A percentile compares a stretch with the other conserved stretches of the same genome.
Conservation (phyloP, 1,140 invertebrate genomes). For the Mya arenaria region DNA sequence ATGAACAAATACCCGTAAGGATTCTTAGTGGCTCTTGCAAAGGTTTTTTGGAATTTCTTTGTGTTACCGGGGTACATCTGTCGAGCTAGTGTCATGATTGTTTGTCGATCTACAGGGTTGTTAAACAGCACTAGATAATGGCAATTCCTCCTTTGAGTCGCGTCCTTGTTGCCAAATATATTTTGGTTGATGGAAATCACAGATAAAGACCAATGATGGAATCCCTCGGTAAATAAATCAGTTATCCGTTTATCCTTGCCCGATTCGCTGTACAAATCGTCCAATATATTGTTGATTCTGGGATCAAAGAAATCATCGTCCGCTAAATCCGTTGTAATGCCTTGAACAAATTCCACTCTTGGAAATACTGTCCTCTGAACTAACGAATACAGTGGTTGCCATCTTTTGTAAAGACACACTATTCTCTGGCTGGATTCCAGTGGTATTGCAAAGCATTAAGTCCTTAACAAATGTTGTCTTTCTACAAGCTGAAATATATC, state of each 20-base stretch:
- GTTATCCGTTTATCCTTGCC: conserved; percentile 37
- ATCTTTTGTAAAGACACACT: conserved; percentile 52
- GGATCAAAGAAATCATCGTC: conserved; percentile 27
- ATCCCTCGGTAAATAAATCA: conserved; percentile 50
- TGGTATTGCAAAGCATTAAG: neutral
- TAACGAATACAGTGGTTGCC: conserved; percentile 34
- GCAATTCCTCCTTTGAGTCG: conserved; percentile 16
- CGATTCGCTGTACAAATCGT: conserved; percentile 7
- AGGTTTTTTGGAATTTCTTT: neutral
- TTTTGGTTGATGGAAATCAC: too few species aligned
- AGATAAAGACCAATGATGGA: too few species aligned
- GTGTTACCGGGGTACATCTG: neutral
- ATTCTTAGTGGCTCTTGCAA: neutral
- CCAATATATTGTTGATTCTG: conserved; percentile 6
- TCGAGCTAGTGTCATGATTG: neutral
- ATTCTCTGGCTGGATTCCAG: conserved; percentile 21
- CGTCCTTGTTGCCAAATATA: conserved; percentile 22
- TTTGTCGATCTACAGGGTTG: conserved; percentile 24
- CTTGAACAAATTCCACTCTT: conserved; percentile 36
- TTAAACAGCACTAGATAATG: conserved; percentile 43
- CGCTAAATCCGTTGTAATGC: conserved; percentile 4
- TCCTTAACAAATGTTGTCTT: conserved; percentile 23
- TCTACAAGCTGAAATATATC: conserved; percentile 7
- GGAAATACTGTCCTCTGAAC: conserved; percentile 25
- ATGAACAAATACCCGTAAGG: conserved; percentile 14